phyloP scores from a whole-genome alignment of 2,113 vertebrate species.

The Callospermophilus lateralis region DNA sequence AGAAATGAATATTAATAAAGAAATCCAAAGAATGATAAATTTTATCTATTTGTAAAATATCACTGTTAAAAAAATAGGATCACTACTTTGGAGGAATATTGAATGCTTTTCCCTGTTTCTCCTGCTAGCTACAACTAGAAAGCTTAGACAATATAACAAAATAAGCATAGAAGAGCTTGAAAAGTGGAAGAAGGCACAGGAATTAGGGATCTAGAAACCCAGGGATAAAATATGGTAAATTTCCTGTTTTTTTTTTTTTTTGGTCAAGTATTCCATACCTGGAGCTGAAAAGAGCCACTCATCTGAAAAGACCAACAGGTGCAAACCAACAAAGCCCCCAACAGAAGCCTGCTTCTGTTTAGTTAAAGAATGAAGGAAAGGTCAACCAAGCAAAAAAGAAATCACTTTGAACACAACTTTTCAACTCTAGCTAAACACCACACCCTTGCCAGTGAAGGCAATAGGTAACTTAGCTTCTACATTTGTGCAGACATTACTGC shows the following conservation, averaged over 20 bases:
- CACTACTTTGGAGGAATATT: not conserved
- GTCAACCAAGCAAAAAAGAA: not conserved
- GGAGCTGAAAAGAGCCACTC: not conserved
- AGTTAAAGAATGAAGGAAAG: not conserved
- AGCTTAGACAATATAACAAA: not conserved
- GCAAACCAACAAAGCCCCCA: not conserved
- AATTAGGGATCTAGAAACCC: not conserved
- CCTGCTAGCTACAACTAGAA: not conserved
- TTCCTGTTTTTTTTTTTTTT: not conserved
- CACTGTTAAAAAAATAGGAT: not conserved
- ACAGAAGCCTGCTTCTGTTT: not conserved
- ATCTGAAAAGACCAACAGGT: not conserved
- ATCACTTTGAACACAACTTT: not conserved
- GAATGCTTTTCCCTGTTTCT: not conserved
- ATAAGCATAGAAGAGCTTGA: not conserved
- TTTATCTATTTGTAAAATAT: not conserved
- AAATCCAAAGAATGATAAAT: not conserved
- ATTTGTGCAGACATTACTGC: not conserved
- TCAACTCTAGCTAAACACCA: not conserved
- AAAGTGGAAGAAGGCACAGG: not conserved
- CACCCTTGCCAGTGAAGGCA: not conserved
- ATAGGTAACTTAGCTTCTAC: not conserved
- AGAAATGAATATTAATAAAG: not conserved
- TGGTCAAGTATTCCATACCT: not conserved
- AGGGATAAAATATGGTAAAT: not conserved